These are phyloP conservation scores for Machaerirhynchus nigripectus DNA, from an alignment of 2,113 vertebrate genomes.

Conservation along the genomic window DNA sequence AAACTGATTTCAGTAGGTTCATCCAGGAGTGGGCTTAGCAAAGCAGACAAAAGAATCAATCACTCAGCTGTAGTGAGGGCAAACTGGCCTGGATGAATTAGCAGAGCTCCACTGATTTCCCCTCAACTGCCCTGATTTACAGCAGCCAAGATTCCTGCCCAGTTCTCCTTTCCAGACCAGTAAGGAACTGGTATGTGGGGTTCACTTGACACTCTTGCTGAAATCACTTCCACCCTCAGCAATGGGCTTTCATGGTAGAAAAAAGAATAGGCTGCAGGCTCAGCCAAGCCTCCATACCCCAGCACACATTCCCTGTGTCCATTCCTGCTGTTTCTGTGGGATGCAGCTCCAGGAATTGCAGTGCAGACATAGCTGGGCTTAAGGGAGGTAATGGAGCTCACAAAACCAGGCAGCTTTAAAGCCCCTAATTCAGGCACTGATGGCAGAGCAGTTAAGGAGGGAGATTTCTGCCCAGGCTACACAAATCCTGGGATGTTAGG, in stretches of 20 bases:
- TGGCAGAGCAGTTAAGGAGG: not conserved
- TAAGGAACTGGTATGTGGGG: not conserved
- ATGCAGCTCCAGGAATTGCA: not conserved
- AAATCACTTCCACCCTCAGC: not conserved
- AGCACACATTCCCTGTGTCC: not conserved
- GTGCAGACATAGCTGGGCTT: not conserved
- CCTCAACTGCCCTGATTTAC: not conserved
- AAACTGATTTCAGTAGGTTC: not conserved
- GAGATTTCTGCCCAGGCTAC: not conserved
- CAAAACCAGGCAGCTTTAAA: not conserved
- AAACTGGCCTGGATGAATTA: not conserved
- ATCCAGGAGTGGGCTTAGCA: not conserved
- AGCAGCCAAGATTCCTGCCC: not conserved
- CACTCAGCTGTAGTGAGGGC: not conserved
- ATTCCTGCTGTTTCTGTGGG: not conserved
- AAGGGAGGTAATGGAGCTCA: not conserved
- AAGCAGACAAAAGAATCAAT: slow-evolving; percentile 39
- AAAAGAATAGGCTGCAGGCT: not conserved
- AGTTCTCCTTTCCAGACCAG: not conserved
- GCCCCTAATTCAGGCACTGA: not conserved
- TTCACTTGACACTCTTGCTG: not conserved
- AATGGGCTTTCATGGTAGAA: not conserved
- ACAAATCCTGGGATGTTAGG: not conserved
- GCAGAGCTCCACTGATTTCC: not conserved
- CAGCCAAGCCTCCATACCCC: not conserved